phyloP scores from a whole-genome alignment of 1,140 invertebrate species.

The Drosophila lacteicornis region DNA sequence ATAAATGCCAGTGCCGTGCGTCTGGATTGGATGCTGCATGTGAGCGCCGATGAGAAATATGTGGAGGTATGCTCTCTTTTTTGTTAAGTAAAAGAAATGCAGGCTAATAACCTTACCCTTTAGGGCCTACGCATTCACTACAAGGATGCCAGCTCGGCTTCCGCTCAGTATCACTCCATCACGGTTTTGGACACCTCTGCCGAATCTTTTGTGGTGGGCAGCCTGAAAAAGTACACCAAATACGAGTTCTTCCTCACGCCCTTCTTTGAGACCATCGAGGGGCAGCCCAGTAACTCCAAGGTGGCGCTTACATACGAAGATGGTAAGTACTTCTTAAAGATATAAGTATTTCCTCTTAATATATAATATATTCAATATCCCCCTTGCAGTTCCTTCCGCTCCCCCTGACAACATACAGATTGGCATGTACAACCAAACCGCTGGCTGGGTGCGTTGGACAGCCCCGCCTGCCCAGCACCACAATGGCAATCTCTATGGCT shows the following conservation, averaged over 20 bases:
- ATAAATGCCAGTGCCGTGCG: constrained; percentile 93
- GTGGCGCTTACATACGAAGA: constrained; percentile 90
- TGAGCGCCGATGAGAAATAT: constrained; percentile 79
- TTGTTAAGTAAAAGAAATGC: background rate
- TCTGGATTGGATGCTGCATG: constrained; percentile 92
- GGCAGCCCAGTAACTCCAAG: constrained; percentile 92
- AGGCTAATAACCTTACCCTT: background rate
- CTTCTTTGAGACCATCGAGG: constrained; percentile 93
- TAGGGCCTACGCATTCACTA: constrained; percentile 97
- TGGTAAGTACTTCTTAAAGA: constrained; percentile 81
- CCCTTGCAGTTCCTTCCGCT: constrained; percentile 89
- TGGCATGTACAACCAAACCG: constrained; percentile 93
- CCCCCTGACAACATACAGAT: constrained; percentile 93
- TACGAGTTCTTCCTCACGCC: constrained; percentile 96
- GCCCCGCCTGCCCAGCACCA: constrained; percentile 91
- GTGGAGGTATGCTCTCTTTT: constrained; percentile 65
- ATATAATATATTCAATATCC: background rate
- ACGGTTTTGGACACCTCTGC: constrained; percentile 89
- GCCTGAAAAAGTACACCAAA: constrained; percentile 92
- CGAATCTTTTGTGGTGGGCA: constrained; percentile 89
- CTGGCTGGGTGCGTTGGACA: constrained; percentile 91
- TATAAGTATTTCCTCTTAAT: background rate
- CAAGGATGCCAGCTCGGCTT: constrained; percentile 89
- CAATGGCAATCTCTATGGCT: constrained; percentile 93
- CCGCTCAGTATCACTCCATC: constrained; percentile 89